Percentiles rank a stretch among this genome's conserved stretches.
These are phyloP conservation scores for Hofmannophila pseudospretella DNA, from an alignment of 2,888 invertebrate genomes.

Conservation along the genomic window DNA sequence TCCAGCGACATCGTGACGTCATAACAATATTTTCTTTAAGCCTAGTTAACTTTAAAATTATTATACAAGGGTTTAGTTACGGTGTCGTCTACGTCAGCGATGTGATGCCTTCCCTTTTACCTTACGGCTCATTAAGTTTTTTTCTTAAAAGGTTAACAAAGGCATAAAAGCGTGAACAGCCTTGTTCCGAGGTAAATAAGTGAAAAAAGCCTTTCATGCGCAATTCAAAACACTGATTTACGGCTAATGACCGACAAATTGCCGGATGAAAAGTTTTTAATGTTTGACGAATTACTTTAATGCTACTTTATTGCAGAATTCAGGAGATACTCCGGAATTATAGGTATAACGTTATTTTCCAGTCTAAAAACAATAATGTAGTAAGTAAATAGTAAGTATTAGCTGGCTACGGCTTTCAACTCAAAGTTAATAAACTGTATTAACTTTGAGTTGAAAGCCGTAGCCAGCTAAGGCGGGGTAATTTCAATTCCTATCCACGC, in stretches of 20 bases:
- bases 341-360: no score
- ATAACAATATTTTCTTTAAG: neutral
- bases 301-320: no score
- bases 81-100: conserved; percentile 17
- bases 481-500: no score
- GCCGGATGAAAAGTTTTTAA: conserved; percentile 1
- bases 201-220: conserved; percentile 32
- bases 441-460: no score
- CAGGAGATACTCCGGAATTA: no score
- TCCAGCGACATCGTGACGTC: neutral
- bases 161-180: conserved; percentile 50
- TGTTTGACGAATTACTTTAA: no score
- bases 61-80: neutral
- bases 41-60: conserved; percentile 3
- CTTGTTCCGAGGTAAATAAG: conserved; percentile 34
- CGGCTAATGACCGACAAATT: conserved; percentile 2
- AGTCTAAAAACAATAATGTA: no score
- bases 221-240: conserved; percentile 9
- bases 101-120: conserved; percentile 36
- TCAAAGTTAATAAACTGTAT: no score
- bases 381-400: no score
- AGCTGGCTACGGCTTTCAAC: no score
- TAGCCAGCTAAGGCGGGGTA: no score
- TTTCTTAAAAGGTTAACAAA: conserved; percentile 61
- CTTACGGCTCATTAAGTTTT: conserved; percentile 53